phyloP scores from a whole-genome alignment of 2,888 invertebrate species.

The Melikaiella ostensackeni region DNA sequence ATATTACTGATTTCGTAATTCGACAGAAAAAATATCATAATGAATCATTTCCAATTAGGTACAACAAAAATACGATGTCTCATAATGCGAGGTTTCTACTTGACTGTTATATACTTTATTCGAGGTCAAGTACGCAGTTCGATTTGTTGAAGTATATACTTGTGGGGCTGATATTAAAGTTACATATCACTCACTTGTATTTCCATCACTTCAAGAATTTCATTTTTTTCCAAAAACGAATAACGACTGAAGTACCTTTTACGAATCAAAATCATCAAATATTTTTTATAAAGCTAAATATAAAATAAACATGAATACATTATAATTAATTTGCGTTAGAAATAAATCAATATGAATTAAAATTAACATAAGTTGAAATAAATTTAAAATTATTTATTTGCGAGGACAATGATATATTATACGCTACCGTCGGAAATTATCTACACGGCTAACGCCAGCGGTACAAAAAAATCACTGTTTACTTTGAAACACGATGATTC shows the following conservation, averaged over 20 bases:
- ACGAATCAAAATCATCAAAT: neutral
- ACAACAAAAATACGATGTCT: neutral
- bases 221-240: neutral
- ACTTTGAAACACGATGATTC: too few species aligned
- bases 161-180: neutral
- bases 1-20: neutral
- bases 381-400: neutral
- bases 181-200: neutral
- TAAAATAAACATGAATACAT: neutral
- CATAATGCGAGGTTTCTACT: neutral
- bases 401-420: neutral
- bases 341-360: neutral
- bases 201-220: neutral
- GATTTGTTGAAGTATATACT: neutral
- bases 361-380: neutral
- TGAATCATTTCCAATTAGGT: neutral
- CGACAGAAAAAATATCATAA: neutral
- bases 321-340: neutral
- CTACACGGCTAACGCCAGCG: too few species aligned
- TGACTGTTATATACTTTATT: neutral
- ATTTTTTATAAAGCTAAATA: neutral
- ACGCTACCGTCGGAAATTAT: too few species aligned
- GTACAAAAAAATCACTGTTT: too few species aligned
- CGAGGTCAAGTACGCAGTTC: slow-evolving; percentile 3
- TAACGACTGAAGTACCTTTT: slow-evolving; percentile 8